Evolutionary conservation across 2,888 invertebrate genomes (phyloP).

Genomic region (Drosophila ustulata): DNA sequence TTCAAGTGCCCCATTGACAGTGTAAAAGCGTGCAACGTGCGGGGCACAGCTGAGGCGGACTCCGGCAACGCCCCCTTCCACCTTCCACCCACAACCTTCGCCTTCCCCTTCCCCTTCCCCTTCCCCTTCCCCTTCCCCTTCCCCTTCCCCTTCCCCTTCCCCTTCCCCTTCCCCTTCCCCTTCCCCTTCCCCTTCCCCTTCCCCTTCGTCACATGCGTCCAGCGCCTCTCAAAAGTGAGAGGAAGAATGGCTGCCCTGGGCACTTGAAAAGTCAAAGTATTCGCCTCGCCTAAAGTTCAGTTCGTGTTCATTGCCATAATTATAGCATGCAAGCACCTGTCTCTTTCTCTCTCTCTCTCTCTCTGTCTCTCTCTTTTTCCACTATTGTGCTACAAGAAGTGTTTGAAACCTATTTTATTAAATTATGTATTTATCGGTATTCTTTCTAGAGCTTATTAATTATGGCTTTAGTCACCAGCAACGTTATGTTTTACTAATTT

Average conservation of each 20-base stretch:
- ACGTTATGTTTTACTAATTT: too few relatives aligned
- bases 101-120: background rate
- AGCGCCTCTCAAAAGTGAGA: conserved; percentile 12
- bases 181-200: too few relatives aligned
- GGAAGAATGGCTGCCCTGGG: background rate
- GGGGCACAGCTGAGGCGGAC: background rate
- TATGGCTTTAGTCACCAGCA: too few relatives aligned
- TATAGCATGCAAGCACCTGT: conserved; percentile 51
- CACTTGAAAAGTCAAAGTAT: conserved; percentile 41
- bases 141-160: too few relatives aligned
- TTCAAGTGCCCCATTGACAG: conserved; percentile 77
- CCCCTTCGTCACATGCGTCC: background rate
- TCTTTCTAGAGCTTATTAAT: too few relatives aligned
- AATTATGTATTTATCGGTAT: too few relatives aligned
- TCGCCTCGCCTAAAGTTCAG: conserved; percentile 25
- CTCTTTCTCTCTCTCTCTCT: conserved; percentile 13
- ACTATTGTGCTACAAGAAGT: conserved; percentile 21
- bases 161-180: too few relatives aligned
- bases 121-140: too few relatives aligned
- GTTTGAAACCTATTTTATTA: too few relatives aligned
- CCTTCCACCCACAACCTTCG: too few relatives aligned
- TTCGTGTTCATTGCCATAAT: conserved; percentile 60
- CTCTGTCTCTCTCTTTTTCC: background rate
- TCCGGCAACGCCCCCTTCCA: too few relatives aligned
- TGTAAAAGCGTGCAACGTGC: conserved; percentile 65